phyloP scores from a whole-genome alignment of 2,113 vertebrate species.

The Aplodontia rufa region DNA sequence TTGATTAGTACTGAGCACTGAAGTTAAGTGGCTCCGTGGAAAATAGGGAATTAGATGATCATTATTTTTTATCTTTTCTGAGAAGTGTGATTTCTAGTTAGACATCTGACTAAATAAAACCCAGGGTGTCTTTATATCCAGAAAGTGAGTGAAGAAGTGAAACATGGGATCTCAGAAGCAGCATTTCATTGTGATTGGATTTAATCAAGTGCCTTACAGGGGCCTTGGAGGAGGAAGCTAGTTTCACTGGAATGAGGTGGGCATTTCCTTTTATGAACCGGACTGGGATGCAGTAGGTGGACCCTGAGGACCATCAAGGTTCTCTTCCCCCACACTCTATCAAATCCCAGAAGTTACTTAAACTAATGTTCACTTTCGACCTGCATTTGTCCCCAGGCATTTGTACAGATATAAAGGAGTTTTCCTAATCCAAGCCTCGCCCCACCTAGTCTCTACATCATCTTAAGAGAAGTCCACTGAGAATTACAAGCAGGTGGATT shows the following conservation, averaged over 20 bases:
- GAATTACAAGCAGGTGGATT: background rate
- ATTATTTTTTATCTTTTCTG: conserved; percentile 79
- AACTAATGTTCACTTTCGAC: background rate
- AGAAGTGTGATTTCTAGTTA: conserved; percentile 76
- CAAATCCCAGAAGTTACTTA: background rate
- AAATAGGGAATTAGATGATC: conserved; percentile 80
- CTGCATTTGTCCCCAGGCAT: background rate
- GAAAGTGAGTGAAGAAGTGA: conserved; percentile 46
- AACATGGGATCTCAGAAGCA: conserved; percentile 53
- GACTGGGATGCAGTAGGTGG: background rate
- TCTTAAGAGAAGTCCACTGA: background rate
- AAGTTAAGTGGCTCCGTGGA: conserved; percentile 78
- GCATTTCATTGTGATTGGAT: conserved; percentile 16
- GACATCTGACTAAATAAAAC: conserved; percentile 71
- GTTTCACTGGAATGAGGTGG: background rate
- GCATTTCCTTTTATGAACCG: background rate
- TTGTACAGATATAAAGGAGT: background rate
- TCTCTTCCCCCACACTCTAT: background rate
- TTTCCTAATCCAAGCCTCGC: background rate
- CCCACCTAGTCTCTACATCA: background rate
- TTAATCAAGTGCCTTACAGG: conserved; percentile 65
- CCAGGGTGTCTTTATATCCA: conserved; percentile 40
- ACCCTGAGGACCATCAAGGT: background rate
- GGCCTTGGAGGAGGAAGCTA: background rate
- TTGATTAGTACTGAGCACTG: conserved; percentile 75